phyloP scores from a whole-genome alignment of 2,113 vertebrate species.

The Melanocharis versteri region DNA sequence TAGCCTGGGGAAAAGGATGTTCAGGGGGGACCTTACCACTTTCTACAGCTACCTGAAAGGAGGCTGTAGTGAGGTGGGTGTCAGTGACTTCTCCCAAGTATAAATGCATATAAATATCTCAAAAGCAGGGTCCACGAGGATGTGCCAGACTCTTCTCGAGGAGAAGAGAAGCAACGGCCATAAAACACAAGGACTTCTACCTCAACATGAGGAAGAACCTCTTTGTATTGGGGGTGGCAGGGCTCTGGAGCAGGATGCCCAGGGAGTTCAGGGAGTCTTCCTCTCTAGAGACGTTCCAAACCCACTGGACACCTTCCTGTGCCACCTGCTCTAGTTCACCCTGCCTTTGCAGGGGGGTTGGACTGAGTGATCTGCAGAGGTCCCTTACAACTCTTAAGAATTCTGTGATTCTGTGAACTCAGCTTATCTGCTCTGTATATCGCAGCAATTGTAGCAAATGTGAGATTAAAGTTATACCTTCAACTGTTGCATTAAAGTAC shows the following conservation, averaged over 20 bases:
- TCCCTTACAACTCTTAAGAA: background rate
- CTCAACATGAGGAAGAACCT: background rate
- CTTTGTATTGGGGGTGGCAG: background rate
- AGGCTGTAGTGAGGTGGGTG: background rate
- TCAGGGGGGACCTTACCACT: background rate
- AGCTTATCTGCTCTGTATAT: background rate
- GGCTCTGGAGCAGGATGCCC: background rate
- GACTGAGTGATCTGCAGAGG: background rate
- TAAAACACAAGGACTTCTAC: background rate
- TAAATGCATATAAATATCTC: background rate
- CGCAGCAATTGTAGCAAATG: conserved; percentile 18
- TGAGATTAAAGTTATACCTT: conserved; percentile 34
- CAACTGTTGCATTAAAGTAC: conserved; percentile 7
- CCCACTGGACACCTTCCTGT: background rate
- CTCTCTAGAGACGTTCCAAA: background rate
- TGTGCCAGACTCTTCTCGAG: background rate
- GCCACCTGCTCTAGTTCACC: background rate
- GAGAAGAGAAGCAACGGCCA: background rate
- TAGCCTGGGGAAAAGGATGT: background rate
- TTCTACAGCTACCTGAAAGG: background rate
- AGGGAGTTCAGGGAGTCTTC: background rate
- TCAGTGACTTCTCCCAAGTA: background rate
- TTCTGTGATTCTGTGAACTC: background rate
- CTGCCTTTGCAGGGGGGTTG: background rate
- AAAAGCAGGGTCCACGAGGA: background rate